Conservation (phyloP, 2,888 invertebrate species). For the Diarsia mendica region DNA sequence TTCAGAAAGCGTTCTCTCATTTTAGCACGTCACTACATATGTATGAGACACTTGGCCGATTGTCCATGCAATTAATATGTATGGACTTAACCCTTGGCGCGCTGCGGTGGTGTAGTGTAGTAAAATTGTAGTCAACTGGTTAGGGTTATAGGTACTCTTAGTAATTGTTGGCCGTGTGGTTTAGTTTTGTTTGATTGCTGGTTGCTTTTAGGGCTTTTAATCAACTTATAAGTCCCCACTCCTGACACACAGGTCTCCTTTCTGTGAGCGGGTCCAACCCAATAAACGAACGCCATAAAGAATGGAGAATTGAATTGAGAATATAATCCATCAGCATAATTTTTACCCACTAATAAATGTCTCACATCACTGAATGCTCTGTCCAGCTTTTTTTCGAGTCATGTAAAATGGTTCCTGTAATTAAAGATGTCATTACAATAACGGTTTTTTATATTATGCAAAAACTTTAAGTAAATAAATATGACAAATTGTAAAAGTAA, state of each 20-base stretch:
- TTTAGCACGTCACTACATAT: conserved; percentile 63
- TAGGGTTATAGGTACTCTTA: conserved; percentile 52
- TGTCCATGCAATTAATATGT: conserved; percentile 73
- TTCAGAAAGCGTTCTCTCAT: conserved; percentile 65
- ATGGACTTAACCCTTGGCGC: conserved; percentile 64
- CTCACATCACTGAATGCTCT: background rate
- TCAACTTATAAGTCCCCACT: background rate
- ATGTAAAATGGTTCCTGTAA: background rate
- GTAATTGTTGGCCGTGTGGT: conserved; percentile 23
- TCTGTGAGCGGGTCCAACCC: background rate
- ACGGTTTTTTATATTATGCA: too few relatives aligned
- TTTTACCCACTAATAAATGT: background rate
- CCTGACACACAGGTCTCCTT: background rate
- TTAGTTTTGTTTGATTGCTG: conserved; percentile 10
- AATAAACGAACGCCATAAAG: too few relatives aligned
- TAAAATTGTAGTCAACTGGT: conserved; percentile 39
- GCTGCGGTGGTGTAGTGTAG: conserved; percentile 15
- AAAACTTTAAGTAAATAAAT: too few relatives aligned
- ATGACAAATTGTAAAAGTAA: background rate
- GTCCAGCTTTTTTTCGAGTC: background rate
- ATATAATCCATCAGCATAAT: too few relatives aligned
- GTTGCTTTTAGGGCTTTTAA: background rate
- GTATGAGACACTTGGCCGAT: conserved; percentile 67
- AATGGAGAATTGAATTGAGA: too few relatives aligned
- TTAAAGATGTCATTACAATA: background rate